A percentile compares a stretch with the other conserved stretches of the same genome.
phyloP scores from a whole-genome alignment of 2,797 vertebrate genomes.

The Gouania willdenowi region DNA sequence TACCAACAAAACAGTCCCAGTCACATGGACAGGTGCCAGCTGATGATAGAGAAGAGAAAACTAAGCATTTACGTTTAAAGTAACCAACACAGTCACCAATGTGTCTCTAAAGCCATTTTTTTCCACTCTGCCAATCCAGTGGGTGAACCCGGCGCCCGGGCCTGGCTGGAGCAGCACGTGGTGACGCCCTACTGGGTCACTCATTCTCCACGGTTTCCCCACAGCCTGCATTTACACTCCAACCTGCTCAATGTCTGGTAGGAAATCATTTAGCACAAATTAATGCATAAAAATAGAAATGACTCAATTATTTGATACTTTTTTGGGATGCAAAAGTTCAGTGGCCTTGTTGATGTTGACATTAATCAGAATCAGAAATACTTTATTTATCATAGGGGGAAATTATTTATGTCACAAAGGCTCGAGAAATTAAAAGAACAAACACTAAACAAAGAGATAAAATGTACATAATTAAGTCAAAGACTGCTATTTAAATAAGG shows the following conservation, averaged over 20 bases:
- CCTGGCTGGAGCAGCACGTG: slow-evolving; percentile 91
- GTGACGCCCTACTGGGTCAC: slow-evolving; percentile 90
- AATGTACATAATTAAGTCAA: no score
- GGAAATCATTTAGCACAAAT: slow-evolving; percentile 23
- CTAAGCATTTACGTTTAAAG: not conserved
- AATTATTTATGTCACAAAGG: no score
- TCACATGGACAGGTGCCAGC: slow-evolving; percentile 83
- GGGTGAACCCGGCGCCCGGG: slow-evolving; percentile 82
- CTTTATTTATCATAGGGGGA: no score
- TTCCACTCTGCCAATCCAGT: slow-evolving; percentile 51
- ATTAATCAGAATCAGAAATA: no score
- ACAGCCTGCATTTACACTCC: slow-evolving; percentile 93
- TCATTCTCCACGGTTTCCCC: slow-evolving; percentile 81
- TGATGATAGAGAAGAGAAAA: not conserved
- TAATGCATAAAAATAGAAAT: no score
- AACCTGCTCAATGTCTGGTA: slow-evolving; percentile 93
- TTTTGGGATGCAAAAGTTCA: not conserved
- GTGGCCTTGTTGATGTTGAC: no score
- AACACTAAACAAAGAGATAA: no score
- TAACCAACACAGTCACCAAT: not conserved
- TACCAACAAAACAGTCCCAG: slow-evolving; percentile 75
- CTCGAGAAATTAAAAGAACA: no score
- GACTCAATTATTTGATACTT: no score
- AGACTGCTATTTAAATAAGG: no score
- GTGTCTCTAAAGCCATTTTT: not conserved